A percentile compares a stretch with the other conserved stretches of the same genome.
These are phyloP conservation scores for Epiblema foenella DNA, from an alignment of 2,888 invertebrate genomes.

Conservation along the genomic window DNA sequence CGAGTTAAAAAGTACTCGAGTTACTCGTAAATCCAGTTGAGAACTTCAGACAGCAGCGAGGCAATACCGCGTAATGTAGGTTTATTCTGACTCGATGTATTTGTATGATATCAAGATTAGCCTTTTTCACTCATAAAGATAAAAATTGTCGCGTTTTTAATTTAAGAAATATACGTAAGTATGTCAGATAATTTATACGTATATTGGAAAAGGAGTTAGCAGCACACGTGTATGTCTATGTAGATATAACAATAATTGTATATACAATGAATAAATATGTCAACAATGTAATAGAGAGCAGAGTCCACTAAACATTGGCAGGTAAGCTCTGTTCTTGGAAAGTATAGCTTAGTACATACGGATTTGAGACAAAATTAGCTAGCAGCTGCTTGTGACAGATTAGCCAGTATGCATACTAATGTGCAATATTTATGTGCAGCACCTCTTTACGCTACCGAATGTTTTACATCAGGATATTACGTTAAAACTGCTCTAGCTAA, in stretches of 20 bases:
- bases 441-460: slow-evolving; percentile 16
- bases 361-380: neutral
- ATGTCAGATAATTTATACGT: neutral
- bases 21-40: neutral
- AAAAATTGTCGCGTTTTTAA: no score
- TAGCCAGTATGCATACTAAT: slow-evolving; percentile 36
- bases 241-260: neutral
- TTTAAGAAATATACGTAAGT: neutral
- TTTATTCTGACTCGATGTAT: neutral
- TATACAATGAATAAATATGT: neutral
- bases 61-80: neutral
- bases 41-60: no score
- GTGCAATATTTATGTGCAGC: slow-evolving; percentile 37
- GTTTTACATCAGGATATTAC: slow-evolving; percentile 24
- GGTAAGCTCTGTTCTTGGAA: neutral
- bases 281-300: no score
- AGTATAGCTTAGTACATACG: neutral
- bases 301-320: neutral
- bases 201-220: neutral
- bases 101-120: neutral
- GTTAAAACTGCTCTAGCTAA: neutral
- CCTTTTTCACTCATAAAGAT: neutral
- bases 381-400: slow-evolving; percentile 23
- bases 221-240: neutral
- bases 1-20: slow-evolving; percentile 17